phyloP scores from a whole-genome alignment of 2,888 invertebrate species.

The Clitarchus hookeri region DNA sequence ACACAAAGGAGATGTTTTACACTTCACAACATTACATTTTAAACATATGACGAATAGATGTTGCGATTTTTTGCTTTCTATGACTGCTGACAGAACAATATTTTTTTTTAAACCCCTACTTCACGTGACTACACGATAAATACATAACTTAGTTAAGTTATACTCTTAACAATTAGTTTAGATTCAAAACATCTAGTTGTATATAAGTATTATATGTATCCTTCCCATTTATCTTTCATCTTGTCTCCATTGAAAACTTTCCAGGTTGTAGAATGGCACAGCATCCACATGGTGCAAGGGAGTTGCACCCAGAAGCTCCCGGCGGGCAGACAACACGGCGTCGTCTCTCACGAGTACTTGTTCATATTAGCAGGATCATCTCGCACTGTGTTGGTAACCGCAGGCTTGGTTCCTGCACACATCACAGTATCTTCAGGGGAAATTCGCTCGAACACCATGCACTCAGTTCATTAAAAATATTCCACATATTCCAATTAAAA shows the following conservation, averaged over 20 bases:
- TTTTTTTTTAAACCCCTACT: conserved; percentile 11
- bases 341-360: conserved; percentile 36
- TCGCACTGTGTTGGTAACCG: conserved; percentile 38
- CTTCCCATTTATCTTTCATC: conserved; percentile 26
- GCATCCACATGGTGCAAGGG: conserved; percentile 16
- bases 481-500: too few species aligned
- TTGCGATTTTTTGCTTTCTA: neutral
- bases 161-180: conserved; percentile 12
- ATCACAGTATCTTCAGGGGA: too few species aligned
- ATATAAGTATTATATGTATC: conserved; percentile 17
- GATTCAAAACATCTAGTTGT: conserved; percentile 1
- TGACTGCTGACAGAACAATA: conserved; percentile 1
- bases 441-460: too few species aligned
- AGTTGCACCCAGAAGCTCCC: conserved; percentile 1
- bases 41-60: conserved; percentile 17
- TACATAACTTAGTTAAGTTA: neutral
- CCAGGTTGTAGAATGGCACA: conserved; percentile 15
- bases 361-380: conserved; percentile 33
- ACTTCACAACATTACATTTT: conserved; percentile 16
- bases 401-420: conserved; percentile 35
- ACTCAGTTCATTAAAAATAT: too few species aligned
- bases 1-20: conserved; percentile 5
- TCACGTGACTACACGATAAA: conserved; percentile 17
- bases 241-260: neutral
- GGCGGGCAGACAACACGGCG: neutral